Evolutionary conservation across 1,140 invertebrate species (phyloP).

Genomic region (Ptiloglossa arizonensis): DNA sequence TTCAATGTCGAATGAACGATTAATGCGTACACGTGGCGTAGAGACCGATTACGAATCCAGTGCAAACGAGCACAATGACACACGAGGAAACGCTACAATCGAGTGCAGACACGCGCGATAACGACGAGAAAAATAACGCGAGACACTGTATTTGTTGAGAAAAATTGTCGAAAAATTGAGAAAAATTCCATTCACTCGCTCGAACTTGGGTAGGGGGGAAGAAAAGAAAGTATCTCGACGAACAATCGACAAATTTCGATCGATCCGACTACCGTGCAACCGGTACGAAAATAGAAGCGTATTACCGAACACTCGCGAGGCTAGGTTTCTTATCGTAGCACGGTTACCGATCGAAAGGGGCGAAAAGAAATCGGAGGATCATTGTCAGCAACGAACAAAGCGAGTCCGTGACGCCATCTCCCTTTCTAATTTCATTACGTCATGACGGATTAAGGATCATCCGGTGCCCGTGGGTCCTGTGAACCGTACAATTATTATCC

Average conservation of each 20-base stretch:
- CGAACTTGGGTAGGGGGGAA: too few relatives aligned
- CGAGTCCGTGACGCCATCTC: slow-evolving; percentile 16
- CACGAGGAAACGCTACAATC: neutral
- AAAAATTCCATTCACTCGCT: too few relatives aligned
- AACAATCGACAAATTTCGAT: neutral
- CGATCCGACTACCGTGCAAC: neutral
- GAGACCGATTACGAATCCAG: neutral
- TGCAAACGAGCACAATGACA: neutral
- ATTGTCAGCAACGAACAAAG: slow-evolving; percentile 3
- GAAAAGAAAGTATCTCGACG: too few relatives aligned
- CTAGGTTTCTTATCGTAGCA: neutral
- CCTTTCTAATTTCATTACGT: slow-evolving; percentile 49
- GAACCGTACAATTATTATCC: slow-evolving; percentile 23
- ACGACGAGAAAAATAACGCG: neutral
- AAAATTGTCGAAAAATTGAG: too few relatives aligned
- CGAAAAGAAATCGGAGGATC: neutral
- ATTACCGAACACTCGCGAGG: too few relatives aligned
- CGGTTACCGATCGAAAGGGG: too few relatives aligned
- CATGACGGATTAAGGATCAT: slow-evolving; percentile 33
- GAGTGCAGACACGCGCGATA: neutral
- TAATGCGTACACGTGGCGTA: too few relatives aligned
- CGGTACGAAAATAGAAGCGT: neutral
- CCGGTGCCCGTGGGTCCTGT: slow-evolving; percentile 12
- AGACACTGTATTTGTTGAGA: too few relatives aligned
- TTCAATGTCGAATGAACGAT: neutral